Conservation (phyloP, 2,888 invertebrate genomes). For the Smittia aterrima region DNA sequence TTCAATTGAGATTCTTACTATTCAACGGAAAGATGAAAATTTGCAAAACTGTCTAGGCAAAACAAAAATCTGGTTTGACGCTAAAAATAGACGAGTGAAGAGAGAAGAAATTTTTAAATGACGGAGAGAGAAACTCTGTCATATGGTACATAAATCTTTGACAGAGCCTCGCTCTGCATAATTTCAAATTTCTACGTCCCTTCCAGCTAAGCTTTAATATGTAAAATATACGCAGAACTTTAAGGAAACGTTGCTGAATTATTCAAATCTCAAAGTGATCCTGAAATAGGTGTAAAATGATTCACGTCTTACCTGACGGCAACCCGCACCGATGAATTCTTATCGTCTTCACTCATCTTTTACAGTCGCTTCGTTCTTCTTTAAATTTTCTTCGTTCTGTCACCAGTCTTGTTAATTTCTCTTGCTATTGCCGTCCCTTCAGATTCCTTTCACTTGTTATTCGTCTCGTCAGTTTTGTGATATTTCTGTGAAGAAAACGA, state of each 20-base stretch:
- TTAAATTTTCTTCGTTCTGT: slow-evolving; percentile 1
- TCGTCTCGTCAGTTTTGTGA: slow-evolving; percentile 1
- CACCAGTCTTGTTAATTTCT: slow-evolving; percentile 32
- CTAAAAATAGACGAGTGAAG: slow-evolving; percentile 21
- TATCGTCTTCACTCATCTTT: slow-evolving; percentile 61
- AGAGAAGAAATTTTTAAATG: background rate
- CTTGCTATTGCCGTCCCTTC: background rate
- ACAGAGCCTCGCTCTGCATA: background rate
- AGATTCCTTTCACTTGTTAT: background rate
- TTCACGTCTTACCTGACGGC: slow-evolving; percentile 61
- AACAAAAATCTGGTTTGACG: slow-evolving; percentile 9
- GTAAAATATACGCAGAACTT: background rate
- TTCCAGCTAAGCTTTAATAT: background rate
- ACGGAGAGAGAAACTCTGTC: slow-evolving; percentile 25
- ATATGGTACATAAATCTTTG: slow-evolving; percentile 21
- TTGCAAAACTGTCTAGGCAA: background rate
- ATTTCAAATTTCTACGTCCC: background rate
- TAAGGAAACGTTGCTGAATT: background rate
- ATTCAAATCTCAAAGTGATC: slow-evolving; percentile 20
- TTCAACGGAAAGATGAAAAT: background rate
- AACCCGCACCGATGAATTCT: slow-evolving; percentile 64
- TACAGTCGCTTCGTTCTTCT: background rate
- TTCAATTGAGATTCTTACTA: too few relatives aligned
- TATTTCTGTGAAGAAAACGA: slow-evolving; percentile 20
- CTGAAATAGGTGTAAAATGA: background rate